phyloP scores from a whole-genome alignment of 2,113 vertebrate genomes.

The rat (Rattus norvegicus) region DNA sequence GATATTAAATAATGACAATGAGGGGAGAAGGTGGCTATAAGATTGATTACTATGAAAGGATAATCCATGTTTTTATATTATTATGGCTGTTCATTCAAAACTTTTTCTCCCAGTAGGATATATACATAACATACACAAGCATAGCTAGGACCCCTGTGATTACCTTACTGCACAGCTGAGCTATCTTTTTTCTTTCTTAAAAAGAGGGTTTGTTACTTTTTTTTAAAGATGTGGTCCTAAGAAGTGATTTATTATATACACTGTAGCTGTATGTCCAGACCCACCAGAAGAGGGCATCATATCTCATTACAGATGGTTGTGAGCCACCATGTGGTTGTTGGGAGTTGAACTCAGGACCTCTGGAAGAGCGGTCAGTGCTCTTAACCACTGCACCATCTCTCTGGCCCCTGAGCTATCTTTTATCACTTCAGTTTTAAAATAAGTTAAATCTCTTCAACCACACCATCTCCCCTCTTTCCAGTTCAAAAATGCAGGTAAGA shows the following conservation, averaged over 20 bases:
- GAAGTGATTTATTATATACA: too few species aligned
- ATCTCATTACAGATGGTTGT: too few species aligned
- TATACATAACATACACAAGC: background rate
- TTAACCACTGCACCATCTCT: too few species aligned
- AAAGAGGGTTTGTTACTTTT: too few species aligned
- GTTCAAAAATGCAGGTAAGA: background rate
- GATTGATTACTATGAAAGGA: background rate
- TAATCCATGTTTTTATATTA: background rate
- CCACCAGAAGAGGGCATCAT: too few species aligned
- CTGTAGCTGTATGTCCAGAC: too few species aligned
- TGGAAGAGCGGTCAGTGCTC: too few species aligned
- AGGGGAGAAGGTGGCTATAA: background rate
- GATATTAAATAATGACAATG: background rate
- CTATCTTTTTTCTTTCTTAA: too few species aligned
- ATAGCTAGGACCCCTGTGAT: background rate
- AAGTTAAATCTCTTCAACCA: background rate
- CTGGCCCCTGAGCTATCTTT: background rate
- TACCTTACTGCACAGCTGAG: background rate
- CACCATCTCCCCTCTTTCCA: background rate
- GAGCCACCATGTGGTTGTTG: too few species aligned
- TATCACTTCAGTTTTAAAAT: background rate
- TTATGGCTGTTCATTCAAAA: background rate
- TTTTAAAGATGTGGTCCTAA: too few species aligned
- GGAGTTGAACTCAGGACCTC: too few species aligned
- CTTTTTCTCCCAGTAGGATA: background rate